Percentiles rank a stretch among this genome's conserved stretches.
These are phyloP conservation scores for Brevipalpus yothersi DNA, from an alignment of 1,140 invertebrate genomes.

Conservation along the genomic window DNA sequence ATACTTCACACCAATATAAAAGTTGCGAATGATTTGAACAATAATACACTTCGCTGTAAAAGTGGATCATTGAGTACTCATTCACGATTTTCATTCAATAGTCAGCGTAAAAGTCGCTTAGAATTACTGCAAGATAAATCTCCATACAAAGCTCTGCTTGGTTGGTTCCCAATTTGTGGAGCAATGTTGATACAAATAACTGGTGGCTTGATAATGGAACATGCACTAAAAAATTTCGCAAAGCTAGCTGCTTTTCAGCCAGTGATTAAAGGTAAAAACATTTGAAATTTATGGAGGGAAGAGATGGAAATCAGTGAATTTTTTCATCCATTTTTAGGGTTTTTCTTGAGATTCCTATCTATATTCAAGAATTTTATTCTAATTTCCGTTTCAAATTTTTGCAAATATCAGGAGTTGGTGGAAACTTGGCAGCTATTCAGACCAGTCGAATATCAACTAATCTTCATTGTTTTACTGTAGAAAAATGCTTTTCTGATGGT, in stretches of 20 bases:
- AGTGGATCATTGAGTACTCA: not conserved
- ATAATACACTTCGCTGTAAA: not conserved
- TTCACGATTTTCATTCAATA: not conserved
- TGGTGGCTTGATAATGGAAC: conserved; percentile 17
- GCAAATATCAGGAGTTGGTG: conserved; percentile 19
- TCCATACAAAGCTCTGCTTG: not conserved
- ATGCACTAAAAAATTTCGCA: conserved; percentile 17
- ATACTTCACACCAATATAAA: no score
- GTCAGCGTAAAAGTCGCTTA: not conserved
- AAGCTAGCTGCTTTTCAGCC: conserved; percentile 24
- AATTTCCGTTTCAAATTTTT: conserved; percentile 4
- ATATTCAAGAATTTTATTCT: no score
- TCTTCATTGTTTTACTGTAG: conserved; percentile 20
- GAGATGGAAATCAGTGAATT: no score
- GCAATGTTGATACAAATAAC: conserved; percentile 9
- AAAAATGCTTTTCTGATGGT: not conserved
- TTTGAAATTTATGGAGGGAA: no score
- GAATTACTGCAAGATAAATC: not conserved
- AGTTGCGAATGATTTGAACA: no score
- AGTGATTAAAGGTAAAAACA: conserved; percentile 15
- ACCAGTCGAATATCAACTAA: conserved; percentile 21
- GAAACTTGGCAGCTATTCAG: conserved; percentile 27
- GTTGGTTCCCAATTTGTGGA: conserved; percentile 5
- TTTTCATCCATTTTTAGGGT: no score
- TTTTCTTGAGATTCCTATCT: no score